These are phyloP conservation scores for Prionace glauca DNA, from an alignment of 2,797 vertebrate genomes.

Conservation along the genomic window DNA sequence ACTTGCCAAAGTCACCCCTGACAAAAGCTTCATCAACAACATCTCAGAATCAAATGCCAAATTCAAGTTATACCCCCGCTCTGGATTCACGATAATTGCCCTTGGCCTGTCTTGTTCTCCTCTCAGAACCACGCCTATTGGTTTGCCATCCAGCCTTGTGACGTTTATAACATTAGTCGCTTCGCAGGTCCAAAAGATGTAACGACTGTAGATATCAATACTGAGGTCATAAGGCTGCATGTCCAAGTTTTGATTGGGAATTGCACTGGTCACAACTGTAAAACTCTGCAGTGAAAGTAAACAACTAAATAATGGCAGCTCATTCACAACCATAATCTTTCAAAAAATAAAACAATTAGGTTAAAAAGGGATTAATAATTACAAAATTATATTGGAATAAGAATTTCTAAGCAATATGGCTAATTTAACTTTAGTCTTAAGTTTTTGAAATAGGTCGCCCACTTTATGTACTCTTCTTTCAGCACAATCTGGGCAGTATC, in stretches of 20 bases:
- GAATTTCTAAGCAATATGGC: not conserved
- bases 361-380: not conserved
- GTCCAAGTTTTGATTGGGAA: constrained; percentile 70
- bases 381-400: not conserved
- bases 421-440: not conserved
- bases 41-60: not conserved
- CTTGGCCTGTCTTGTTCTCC: constrained; percentile 83
- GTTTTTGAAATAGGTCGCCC: not conserved
- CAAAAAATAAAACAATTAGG: not conserved
- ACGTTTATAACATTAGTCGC: constrained; percentile 94
- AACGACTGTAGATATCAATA: constrained; percentile 95
- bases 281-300: constrained; percentile 63
- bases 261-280: constrained; percentile 74
- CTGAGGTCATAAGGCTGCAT: constrained; percentile 92
- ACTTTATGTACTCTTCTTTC: not conserved
- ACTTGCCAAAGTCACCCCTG: not conserved
- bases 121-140: constrained; percentile 83
- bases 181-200: constrained; percentile 98
- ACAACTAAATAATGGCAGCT: not conserved
- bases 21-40: not conserved
- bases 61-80: constrained; percentile 74
- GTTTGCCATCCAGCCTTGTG: constrained; percentile 76
- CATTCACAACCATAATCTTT: not conserved
- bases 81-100: constrained; percentile 91
- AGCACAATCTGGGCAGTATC: not conserved